These are phyloP conservation scores for Drosophila mayri DNA, from an alignment of 1,140 invertebrate genomes.

Conservation along the genomic window DNA sequence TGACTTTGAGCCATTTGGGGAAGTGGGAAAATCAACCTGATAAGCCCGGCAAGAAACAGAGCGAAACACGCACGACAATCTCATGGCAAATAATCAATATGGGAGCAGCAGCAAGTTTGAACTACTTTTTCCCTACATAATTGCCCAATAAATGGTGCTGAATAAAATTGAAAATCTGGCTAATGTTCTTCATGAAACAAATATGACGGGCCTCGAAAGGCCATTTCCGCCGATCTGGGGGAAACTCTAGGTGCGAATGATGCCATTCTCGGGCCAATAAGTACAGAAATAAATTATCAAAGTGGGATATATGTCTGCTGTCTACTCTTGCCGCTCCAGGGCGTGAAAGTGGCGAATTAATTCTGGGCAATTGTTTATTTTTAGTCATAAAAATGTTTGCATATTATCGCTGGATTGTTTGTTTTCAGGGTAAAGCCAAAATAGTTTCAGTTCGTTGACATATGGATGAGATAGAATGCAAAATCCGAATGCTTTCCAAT, in stretches of 20 bases:
- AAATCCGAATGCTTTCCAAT: background rate
- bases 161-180: conserved; percentile 58
- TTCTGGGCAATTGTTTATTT: conserved; percentile 67
- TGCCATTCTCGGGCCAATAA: conserved; percentile 48
- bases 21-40: conserved; percentile 59
- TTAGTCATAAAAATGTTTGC: conserved; percentile 75
- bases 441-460: conserved; percentile 28
- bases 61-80: conserved; percentile 59
- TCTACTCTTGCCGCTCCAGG: conserved; percentile 27
- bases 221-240: conserved; percentile 60
- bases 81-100: conserved; percentile 65
- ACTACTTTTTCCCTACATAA: conserved; percentile 58
- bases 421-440: conserved; percentile 26
- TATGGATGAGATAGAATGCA: conserved; percentile 12
- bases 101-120: conserved; percentile 47
- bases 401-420: conserved; percentile 64
- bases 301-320: conserved; percentile 39
- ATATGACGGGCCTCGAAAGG: conserved; percentile 73
- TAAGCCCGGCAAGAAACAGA: conserved; percentile 40
- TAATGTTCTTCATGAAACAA: conserved; percentile 79
- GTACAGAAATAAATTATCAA: conserved; percentile 70
- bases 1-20: conserved; percentile 46
- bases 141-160: conserved; percentile 19
- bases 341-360: conserved; percentile 50
- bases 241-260: conserved; percentile 62